Conservation (phyloP, 2,113 vertebrate species). For the Athene noctua region DNA sequence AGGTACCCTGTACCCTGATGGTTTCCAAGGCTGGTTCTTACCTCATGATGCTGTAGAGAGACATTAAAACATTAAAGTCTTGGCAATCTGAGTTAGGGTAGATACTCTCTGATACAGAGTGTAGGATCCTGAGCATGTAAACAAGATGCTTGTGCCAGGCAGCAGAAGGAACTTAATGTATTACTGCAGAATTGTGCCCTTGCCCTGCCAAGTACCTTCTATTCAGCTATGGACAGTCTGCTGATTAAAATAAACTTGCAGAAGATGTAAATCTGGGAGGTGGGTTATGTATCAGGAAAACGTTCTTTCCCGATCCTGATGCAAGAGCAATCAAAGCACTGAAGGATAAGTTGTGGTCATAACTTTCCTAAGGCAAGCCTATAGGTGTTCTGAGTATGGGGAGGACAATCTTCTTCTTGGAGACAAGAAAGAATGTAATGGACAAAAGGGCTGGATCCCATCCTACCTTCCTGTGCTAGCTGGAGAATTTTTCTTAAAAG, state of each 20-base stretch:
- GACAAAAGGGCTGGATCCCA: neutral
- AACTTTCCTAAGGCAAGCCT: neutral
- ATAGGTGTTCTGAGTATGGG: neutral
- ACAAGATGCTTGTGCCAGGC: neutral
- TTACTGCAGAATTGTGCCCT: neutral
- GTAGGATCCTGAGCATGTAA: neutral
- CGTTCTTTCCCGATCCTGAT: neutral
- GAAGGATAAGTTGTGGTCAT: neutral
- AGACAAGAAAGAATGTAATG: neutral
- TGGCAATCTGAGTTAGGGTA: neutral
- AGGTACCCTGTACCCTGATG: neutral
- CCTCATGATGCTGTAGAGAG: neutral
- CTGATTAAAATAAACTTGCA: neutral
- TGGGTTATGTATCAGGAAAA: neutral
- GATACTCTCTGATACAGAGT: neutral
- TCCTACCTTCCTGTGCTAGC: neutral
- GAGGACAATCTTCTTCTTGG: neutral
- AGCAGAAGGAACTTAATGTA: neutral
- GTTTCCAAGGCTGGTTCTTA: neutral
- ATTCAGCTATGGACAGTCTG: neutral
- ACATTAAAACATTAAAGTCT: neutral
- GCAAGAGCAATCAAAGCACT: neutral
- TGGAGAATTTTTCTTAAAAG: neutral
- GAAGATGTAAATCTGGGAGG: neutral
- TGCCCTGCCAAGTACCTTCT: neutral